These are phyloP conservation scores for Harpalus rufipes DNA, from an alignment of 2,888 invertebrate species.

Conservation along the genomic window DNA sequence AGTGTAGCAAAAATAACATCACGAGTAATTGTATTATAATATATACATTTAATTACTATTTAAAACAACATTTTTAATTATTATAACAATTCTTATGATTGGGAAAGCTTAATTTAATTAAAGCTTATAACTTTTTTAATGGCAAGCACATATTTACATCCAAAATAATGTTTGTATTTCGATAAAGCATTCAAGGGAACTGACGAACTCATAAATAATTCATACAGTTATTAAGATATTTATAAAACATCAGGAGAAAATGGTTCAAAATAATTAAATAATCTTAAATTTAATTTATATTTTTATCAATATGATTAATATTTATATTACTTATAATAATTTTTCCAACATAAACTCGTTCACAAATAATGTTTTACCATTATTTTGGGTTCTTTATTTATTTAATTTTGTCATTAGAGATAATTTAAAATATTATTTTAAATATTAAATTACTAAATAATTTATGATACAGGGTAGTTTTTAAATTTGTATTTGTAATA, in stretches of 20 bases:
- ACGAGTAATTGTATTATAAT: background rate
- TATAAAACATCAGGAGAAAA: constrained; percentile 17
- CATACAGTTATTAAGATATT: constrained; percentile 32
- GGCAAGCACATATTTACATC: background rate
- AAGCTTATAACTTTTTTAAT: background rate
- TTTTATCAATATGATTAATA: constrained; percentile 1
- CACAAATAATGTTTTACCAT: background rate
- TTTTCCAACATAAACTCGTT: background rate
- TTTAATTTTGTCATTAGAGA: too few species aligned
- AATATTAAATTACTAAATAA: too few species aligned
- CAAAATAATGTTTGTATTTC: background rate
- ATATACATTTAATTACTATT: background rate
- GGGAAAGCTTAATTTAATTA: background rate
- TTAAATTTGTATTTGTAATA: too few species aligned
- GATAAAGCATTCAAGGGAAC: background rate
- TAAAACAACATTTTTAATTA: too few species aligned
- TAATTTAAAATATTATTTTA: too few species aligned
- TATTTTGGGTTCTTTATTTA: background rate
- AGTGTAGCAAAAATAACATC: too few species aligned
- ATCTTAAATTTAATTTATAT: constrained; percentile 32
- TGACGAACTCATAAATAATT: constrained; percentile 27
- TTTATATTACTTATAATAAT: background rate
- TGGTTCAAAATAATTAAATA: constrained; percentile 29
- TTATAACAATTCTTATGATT: background rate
- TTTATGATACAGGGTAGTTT: too few species aligned